A percentile compares a stretch with the other conserved stretches of the same genome.
These are phyloP conservation scores for Neotoxoptera formosana DNA, from an alignment of 1,140 invertebrate species.

Conservation along the genomic window DNA sequence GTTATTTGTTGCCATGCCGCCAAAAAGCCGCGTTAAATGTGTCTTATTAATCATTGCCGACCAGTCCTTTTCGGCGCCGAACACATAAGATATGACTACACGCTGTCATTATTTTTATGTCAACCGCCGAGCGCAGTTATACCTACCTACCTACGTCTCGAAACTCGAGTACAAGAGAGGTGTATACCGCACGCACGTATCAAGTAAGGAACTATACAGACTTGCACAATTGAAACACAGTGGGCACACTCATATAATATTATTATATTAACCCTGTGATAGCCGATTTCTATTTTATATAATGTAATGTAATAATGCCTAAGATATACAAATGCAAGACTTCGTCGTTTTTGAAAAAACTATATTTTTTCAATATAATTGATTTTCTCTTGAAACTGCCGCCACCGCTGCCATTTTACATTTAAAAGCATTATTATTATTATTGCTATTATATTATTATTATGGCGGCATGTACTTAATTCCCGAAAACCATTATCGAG, in stretches of 20 bases:
- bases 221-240: not conserved
- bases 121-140: not conserved
- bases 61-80: constrained; percentile 46
- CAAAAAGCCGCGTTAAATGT: constrained; percentile 28
- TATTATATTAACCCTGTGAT: constrained; percentile 12
- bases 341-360: not conserved
- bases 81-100: constrained; percentile 14
- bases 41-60: constrained; percentile 21
- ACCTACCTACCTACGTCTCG: not conserved
- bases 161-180: not conserved
- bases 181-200: not conserved
- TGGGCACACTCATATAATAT: not conserved
- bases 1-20: not conserved
- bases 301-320: not conserved
- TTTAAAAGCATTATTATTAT: constrained; percentile 21
- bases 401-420: not conserved
- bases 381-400: constrained; percentile 4
- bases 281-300: not conserved
- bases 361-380: constrained; percentile 16
- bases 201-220: not conserved
- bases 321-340: not conserved
- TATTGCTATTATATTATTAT: not conserved
- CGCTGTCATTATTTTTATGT: constrained; percentile 37
- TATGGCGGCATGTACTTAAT: not conserved
- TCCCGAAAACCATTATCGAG: constrained; percentile 39